Evolutionary conservation across 2,113 vertebrate genomes (phyloP), one percentile per base, ranked within the genome.

Genomic region (Sylvia atricapilla): DNA sequence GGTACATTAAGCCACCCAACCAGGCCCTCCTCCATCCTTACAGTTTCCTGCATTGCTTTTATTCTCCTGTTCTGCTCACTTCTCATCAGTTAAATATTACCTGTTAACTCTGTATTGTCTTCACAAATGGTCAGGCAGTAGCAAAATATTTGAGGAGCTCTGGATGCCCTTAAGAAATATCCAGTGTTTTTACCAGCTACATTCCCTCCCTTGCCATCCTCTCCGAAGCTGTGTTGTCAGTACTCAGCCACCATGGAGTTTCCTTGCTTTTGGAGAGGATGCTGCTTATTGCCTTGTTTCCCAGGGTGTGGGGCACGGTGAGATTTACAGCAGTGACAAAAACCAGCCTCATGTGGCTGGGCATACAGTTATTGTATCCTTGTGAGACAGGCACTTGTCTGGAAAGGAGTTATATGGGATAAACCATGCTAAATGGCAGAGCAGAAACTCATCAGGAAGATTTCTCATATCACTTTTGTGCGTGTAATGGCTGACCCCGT

Each of bases 21-120:
- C 33, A 81, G 92, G 72, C 59, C 87, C 78, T 95, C 73, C 74
- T 88, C 37, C 59, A 81, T 75, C 79, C 64, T 50, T 82, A 33
- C 33, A 41, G n/a, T 93, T 80, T 91, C 80, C 66, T 89, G 19
- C 74, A 80, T 81, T 90, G 50, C 72, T 94, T 94, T 95, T 87
- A 78, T 93, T 95, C 84, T 90, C 84, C 87, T 55, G 49, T 64
- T 94, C 59, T 73, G 68, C 68, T 90, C 78, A 75, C 78, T 91
- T 93, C 28, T 95, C 81, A 72, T 90, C 81, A 84, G 72, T 76
- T 85, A 77, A 80, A 87, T 88, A 91, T 62, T 94, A 86, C 87
- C 68, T 97, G 58, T 94, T 95, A 92, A 93, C 82, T 97, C 93
- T 93, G 76, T 90, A 70, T 95, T 93, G 64, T 93, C 94, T 94